These are phyloP conservation scores for Liparis tanakae DNA, from an alignment of 2,797 vertebrate species.

Conservation along the genomic window DNA sequence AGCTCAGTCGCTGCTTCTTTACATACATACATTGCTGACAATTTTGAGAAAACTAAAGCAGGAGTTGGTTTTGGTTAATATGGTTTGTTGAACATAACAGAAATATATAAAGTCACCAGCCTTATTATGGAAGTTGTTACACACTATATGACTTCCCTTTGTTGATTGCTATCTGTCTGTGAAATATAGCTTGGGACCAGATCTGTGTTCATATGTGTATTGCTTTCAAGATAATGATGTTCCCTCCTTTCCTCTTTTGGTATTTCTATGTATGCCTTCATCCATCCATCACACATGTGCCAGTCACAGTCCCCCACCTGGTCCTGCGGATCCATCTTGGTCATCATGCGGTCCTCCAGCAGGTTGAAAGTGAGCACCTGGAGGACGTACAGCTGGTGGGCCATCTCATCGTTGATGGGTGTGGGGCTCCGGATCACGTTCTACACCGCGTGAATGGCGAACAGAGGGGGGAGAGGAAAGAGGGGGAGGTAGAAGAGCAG, in stretches of 20 bases:
- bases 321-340: slow-evolving; percentile 99
- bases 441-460: slow-evolving; percentile 38
- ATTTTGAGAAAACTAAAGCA: not conserved
- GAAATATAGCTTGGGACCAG: not conserved
- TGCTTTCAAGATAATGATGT: not conserved
- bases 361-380: slow-evolving; percentile 98
- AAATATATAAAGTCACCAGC: not conserved
- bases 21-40: not conserved
- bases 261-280: not conserved
- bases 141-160: not conserved
- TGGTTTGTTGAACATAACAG: not conserved
- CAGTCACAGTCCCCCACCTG: slow-evolving; percentile 82
- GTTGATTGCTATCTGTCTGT: not conserved
- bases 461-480: not conserved
- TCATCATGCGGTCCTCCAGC: slow-evolving; percentile 98
- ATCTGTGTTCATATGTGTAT: not conserved
- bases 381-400: slow-evolving; percentile 97
- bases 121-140: slow-evolving; percentile 1
- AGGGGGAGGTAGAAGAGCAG: not conserved
- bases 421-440: slow-evolving; percentile 88
- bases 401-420: slow-evolving; percentile 97
- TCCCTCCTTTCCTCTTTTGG: not conserved
- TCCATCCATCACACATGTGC: not conserved
- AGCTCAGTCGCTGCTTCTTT: not conserved
- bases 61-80: not conserved